These are phyloP conservation scores for Stercorarius parasiticus DNA, from an alignment of 2,113 vertebrate species.

Conservation along the genomic window DNA sequence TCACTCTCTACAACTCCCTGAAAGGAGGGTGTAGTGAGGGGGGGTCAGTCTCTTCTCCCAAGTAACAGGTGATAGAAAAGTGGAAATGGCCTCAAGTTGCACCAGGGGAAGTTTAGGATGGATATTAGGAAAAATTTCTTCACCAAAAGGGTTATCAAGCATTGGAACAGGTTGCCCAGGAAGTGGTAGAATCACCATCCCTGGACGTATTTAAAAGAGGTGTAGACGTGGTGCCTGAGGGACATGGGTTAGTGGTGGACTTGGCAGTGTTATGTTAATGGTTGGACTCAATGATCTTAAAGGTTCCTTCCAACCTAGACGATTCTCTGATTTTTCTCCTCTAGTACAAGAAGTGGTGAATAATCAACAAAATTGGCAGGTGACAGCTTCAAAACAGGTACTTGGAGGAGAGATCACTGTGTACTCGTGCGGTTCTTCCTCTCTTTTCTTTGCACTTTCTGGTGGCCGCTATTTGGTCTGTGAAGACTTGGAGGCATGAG, in stretches of 20 bases:
- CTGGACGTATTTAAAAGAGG: neutral
- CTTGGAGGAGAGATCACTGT: neutral
- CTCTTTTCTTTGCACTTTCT: neutral
- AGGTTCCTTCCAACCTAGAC: neutral
- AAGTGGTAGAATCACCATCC: neutral
- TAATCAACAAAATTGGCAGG: neutral
- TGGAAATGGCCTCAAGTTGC: neutral
- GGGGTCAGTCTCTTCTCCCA: neutral
- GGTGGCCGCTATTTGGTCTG: fast-evolving
- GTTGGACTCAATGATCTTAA: neutral
- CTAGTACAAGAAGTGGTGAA: neutral
- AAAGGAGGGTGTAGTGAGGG: neutral
- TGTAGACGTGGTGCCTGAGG: neutral
- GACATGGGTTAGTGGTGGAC: neutral
- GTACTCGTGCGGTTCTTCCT: neutral
- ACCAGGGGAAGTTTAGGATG: neutral
- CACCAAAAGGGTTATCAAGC: neutral
- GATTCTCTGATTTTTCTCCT: neutral
- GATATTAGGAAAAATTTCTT: neutral
- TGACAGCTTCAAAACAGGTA: neutral
- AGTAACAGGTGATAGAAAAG: neutral
- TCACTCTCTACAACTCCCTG: neutral
- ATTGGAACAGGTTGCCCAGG: neutral
- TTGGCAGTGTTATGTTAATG: neutral
- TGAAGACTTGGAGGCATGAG: neutral